Percentiles rank a stretch among this genome's conserved stretches.
Conservation (phyloP, 2,113 vertebrate species). For the Pangasianodon gigas region DNA sequence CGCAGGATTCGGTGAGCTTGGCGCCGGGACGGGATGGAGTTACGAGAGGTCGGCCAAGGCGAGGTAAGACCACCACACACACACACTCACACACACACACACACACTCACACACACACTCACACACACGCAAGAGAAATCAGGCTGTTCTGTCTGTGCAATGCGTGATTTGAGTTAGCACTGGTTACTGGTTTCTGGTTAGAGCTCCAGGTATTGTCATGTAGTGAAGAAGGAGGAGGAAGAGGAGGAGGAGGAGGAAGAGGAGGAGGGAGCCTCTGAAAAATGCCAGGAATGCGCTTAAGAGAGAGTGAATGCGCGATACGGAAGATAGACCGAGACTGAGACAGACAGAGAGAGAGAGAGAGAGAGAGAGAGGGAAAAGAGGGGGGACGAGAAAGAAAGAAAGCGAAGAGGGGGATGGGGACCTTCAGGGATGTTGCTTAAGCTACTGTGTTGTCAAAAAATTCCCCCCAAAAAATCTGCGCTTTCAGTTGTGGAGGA, state of each 20-base stretch:
- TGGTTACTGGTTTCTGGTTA: neutral
- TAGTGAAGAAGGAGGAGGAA: constrained; percentile 48
- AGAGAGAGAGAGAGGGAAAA: constrained; percentile 37
- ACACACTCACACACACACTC: constrained; percentile 53
- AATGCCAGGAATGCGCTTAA: constrained; percentile 73
- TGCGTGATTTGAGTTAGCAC: neutral
- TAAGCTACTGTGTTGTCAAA: constrained; percentile 29
- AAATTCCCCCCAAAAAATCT: neutral
- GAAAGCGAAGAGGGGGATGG: constrained; percentile 41
- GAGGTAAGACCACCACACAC: constrained; percentile 74
- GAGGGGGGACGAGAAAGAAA: constrained; percentile 62
- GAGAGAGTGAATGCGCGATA: constrained; percentile 69
- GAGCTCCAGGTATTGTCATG: constrained; percentile 61
- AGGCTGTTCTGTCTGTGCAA: constrained; percentile 6
- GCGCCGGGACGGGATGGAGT: constrained; percentile 87
- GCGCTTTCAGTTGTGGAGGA: neutral
- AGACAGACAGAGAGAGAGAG: constrained; percentile 36
- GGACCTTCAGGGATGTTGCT: constrained; percentile 29
- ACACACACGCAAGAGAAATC: constrained; percentile 23
- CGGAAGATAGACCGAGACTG: constrained; percentile 61
- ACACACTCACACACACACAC: neutral
- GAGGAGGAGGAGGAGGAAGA: constrained; percentile 14
- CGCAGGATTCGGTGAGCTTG: constrained; percentile 87
- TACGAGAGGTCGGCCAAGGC: constrained; percentile 89
- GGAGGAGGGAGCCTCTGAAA: constrained; percentile 66